Conservation (phyloP, 2,888 invertebrate genomes). For the Drosophila phalerata region DNA sequence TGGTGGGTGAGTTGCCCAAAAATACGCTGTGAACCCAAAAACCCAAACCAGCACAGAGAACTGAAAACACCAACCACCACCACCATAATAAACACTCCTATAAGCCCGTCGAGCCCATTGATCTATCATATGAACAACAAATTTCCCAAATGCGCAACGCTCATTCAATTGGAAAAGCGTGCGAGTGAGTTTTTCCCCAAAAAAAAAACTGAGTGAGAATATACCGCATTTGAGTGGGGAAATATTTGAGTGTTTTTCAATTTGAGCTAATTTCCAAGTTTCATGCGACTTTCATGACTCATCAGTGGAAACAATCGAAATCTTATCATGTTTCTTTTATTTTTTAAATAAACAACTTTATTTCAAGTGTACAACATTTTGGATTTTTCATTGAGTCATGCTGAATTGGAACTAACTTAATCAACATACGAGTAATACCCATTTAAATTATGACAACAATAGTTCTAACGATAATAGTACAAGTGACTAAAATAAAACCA, state of each 20-base stretch:
- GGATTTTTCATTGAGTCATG: slow-evolving; percentile 46
- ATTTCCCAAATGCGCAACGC: slow-evolving; percentile 60
- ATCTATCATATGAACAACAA: slow-evolving; percentile 43
- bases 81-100: slow-evolving; percentile 20
- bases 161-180: slow-evolving; percentile 55
- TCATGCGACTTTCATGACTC: slow-evolving; percentile 37
- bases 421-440: slow-evolving; percentile 29
- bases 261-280: neutral
- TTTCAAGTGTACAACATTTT: slow-evolving; percentile 13
- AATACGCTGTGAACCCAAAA: slow-evolving; percentile 70
- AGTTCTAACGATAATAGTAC: neutral
- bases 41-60: slow-evolving; percentile 26
- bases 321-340: slow-evolving; percentile 45
- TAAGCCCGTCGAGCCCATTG: slow-evolving; percentile 30
- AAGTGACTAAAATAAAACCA: neutral
- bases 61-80: slow-evolving; percentile 28
- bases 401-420: slow-evolving; percentile 35
- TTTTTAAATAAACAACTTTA: slow-evolving; percentile 20
- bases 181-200: slow-evolving; percentile 31
- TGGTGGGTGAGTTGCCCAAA: slow-evolving; percentile 83
- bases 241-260: slow-evolving; percentile 44
- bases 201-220: slow-evolving; percentile 7
- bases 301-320: slow-evolving; percentile 15
- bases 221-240: slow-evolving; percentile 30
- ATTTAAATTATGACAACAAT: neutral